Evolutionary conservation across 1,140 invertebrate species (phyloP).

Genomic region (Neocloeon triangulifer): DNA sequence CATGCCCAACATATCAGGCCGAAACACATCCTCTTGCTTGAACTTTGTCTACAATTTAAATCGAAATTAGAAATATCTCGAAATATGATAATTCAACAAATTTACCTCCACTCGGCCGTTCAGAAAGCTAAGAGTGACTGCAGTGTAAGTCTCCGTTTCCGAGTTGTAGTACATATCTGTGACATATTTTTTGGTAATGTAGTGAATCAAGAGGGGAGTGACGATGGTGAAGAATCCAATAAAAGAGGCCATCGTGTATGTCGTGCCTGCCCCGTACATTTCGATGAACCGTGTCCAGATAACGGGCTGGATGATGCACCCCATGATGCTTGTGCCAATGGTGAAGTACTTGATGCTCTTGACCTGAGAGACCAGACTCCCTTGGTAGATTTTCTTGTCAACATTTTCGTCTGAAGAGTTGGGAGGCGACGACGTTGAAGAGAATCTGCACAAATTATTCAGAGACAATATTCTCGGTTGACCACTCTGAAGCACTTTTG

Average conservation of each 20-base stretch:
- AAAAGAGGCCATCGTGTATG: constrained; percentile 33
- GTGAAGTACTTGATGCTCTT: constrained; percentile 58
- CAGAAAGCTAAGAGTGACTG: constrained; percentile 44
- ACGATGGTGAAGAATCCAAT: constrained; percentile 58
- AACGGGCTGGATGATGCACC: constrained; percentile 46
- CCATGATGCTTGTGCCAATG: constrained; percentile 41
- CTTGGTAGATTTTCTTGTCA: constrained; percentile 41
- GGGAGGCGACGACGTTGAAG: too few species aligned
- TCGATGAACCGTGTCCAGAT: constrained; percentile 33
- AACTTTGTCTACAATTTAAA: constrained; percentile 53
- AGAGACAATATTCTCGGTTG: too few species aligned
- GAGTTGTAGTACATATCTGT: constrained; percentile 46
- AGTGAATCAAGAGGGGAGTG: constrained; percentile 62
- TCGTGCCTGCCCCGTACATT: constrained; percentile 24
- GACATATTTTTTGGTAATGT: constrained; percentile 68
- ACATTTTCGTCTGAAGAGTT: too few species aligned
- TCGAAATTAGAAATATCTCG: constrained; percentile 5
- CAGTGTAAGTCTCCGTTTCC: constrained; percentile 34
- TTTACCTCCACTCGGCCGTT: too few species aligned
- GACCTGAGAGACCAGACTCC: constrained; percentile 38
- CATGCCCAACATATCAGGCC: constrained; percentile 56
- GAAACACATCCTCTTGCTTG: constrained; percentile 43
- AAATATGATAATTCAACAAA: too few species aligned
- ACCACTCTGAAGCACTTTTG: too few species aligned
- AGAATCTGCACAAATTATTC: too few species aligned